Evolutionary conservation across 2,888 invertebrate species (phyloP), one percentile per base, ranked within the genome.

Genomic region (Salticus scenicus): DNA sequence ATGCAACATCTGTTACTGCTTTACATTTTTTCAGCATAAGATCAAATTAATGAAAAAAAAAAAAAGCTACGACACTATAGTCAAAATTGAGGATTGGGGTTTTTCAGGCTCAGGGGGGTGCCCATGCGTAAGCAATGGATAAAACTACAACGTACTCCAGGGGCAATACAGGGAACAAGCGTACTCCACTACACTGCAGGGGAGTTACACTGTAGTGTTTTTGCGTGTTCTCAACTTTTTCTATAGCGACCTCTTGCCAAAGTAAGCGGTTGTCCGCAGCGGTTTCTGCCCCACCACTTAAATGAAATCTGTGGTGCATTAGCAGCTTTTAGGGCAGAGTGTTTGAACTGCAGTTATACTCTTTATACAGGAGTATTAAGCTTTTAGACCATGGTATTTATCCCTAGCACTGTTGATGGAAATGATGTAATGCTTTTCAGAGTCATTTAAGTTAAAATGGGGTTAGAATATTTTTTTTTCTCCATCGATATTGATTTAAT

Each of bases 261-360:
- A 33, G 20, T 33, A 67, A 67, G 31, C 67, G 37, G 37, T 33
- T 10, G 31, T 33, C 67, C 67, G 31, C 67, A 33, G 30, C 33
- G 57, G 69, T 77, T 71, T 70, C 28, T 64, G 33, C 78, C 71
- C 47, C 71, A 31, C 41, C 83, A 78, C 83, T 83, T 83, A 83
- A 76, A 31, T 47, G 33, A 33, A 72, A 72, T 63, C 63, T 75
- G 75, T 47, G 57, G 83, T 83, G 67, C 77, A 83, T 83, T 83
- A 83, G 30, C 67, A 67, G 77, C 77, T 83, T 83, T 83, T 77
- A 76, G 76, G 67, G 67, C 28, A 67, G 67, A 37, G 67, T 67
- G 67, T 57, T 57, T 57, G 57, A 47, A 57, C 57, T n/a, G 24
- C 24, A 57, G 57, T 57, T 57, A 57, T 57, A 57, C 5, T 5